phyloP scores from a whole-genome alignment of 2,113 vertebrate species.

The Cryptomyrus ogoouensis region DNA sequence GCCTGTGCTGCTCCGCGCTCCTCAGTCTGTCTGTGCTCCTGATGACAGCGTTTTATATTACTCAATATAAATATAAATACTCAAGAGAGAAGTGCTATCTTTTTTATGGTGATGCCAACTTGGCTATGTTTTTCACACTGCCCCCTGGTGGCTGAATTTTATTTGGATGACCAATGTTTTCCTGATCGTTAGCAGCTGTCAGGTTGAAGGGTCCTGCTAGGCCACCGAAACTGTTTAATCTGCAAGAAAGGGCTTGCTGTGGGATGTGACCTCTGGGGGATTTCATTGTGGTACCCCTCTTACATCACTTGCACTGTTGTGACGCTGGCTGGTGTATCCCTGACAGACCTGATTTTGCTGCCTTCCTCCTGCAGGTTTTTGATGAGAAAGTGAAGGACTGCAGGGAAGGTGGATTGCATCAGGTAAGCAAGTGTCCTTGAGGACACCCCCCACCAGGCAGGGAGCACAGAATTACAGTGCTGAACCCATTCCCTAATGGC shows the following conservation, averaged over 20 bases:
- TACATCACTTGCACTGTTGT: background rate
- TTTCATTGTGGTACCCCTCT: background rate
- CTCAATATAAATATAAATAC: background rate
- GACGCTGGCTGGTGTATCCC: background rate
- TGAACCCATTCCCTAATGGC: background rate
- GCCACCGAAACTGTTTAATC: background rate
- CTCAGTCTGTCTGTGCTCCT: background rate
- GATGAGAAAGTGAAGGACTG: conserved; percentile 97
- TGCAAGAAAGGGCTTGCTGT: background rate
- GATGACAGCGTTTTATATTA: background rate
- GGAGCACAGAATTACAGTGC: background rate
- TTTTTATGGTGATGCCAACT: background rate
- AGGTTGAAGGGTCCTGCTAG: background rate
- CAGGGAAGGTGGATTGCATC: conserved; percentile 96
- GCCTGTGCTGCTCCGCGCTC: background rate
- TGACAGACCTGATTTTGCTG: background rate
- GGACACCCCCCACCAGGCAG: background rate
- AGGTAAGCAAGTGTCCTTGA: conserved; percentile 67
- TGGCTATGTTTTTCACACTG: background rate
- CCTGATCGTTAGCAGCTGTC: background rate
- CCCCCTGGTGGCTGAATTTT: background rate
- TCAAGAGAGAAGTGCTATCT: background rate
- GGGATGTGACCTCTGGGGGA: background rate
- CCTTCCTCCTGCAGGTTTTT: conserved; percentile 72
- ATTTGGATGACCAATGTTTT: background rate